These are phyloP conservation scores for Sprattus sprattus DNA, from an alignment of 2,113 vertebrate species.

Conservation along the genomic window DNA sequence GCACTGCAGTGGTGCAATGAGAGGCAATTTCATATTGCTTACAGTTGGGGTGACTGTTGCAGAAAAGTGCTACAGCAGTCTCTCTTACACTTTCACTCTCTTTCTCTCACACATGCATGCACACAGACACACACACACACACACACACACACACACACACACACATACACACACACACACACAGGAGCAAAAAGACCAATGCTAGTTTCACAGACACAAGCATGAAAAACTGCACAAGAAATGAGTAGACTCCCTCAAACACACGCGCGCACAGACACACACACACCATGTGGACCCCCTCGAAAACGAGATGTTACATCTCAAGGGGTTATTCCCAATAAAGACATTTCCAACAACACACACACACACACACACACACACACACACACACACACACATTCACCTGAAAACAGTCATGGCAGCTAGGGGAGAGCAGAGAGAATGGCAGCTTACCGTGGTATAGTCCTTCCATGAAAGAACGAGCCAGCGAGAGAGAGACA, in stretches of 20 bases:
- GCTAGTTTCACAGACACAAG: too few species aligned
- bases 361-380: background rate
- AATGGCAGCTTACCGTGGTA: conserved; percentile 44
- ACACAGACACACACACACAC: background rate
- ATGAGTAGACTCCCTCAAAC: background rate
- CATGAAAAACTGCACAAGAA: background rate
- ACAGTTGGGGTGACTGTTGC: background rate
- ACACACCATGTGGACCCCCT: too few species aligned
- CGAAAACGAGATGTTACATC: too few species aligned
- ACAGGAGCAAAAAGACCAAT: background rate
- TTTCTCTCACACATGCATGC: background rate
- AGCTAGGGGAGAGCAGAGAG: background rate
- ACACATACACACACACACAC: background rate
- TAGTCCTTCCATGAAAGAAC: conserved; percentile 49
- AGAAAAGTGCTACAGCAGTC: background rate
- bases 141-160: background rate
- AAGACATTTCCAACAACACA: too few species aligned
- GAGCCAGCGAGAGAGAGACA: background rate
- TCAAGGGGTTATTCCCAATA: too few species aligned
- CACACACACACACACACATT: conserved; percentile 3
- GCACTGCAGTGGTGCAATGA: background rate
- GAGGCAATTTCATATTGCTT: background rate
- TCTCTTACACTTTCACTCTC: background rate
- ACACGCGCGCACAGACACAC: background rate
- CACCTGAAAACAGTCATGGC: background rate